These are phyloP conservation scores for Drosophila anomalata DNA, from an alignment of 2,888 invertebrate genomes.

Conservation along the genomic window DNA sequence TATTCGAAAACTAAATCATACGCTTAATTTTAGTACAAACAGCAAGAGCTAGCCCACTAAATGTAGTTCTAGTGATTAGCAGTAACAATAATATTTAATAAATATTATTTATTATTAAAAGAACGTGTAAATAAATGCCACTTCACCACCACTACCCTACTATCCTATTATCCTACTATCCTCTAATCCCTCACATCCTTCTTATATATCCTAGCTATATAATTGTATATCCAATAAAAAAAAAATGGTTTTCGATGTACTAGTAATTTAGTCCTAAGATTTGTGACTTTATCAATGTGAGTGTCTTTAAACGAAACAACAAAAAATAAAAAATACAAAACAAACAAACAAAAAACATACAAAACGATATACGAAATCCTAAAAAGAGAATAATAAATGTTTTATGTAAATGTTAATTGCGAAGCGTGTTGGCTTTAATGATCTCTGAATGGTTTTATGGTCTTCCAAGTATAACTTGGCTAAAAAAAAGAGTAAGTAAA, in stretches of 20 bases:
- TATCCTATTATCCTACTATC: constrained; percentile 1
- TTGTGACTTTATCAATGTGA: constrained; percentile 72
- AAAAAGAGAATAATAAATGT: constrained; percentile 69
- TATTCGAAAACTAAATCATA: constrained; percentile 51
- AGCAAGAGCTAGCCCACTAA: constrained; percentile 61
- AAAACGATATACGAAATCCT: constrained; percentile 48
- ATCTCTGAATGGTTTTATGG: background rate
- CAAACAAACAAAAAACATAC: constrained; percentile 42
- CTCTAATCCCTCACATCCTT: constrained; percentile 25
- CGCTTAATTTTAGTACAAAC: constrained; percentile 81
- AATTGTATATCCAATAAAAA: constrained; percentile 22
- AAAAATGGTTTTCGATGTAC: constrained; percentile 16
- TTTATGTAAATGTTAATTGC: constrained; percentile 74
- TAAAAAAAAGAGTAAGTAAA: constrained; percentile 6
- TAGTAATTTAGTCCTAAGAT: constrained; percentile 41
- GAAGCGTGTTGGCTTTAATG: constrained; percentile 11
- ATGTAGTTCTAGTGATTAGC: constrained; percentile 46
- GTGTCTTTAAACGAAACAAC: constrained; percentile 63
- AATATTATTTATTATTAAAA: constrained; percentile 59
- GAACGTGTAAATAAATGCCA: constrained; percentile 48
- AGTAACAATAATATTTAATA: constrained; percentile 20
- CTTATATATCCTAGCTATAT: constrained; percentile 20
- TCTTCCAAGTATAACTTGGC: background rate
- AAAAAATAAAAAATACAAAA: constrained; percentile 20
- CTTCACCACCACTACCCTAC: background rate